A percentile compares a stretch with the other conserved stretches of the same genome.
Evolutionary conservation across 1,140 invertebrate species (phyloP).

Genomic region (Oryzaephilus surinamensis): DNA sequence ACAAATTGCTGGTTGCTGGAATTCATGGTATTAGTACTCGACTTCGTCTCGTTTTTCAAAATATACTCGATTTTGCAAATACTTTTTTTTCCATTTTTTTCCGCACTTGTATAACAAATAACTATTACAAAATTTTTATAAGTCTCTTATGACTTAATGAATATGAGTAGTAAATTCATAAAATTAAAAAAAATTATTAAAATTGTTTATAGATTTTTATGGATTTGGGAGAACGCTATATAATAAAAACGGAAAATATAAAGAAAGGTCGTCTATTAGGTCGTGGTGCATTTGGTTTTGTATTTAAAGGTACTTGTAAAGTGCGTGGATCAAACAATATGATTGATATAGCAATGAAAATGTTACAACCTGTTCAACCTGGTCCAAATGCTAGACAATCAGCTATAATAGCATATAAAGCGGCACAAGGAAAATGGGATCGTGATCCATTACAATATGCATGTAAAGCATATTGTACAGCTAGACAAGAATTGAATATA

Average conservation of each 20-base stretch:
- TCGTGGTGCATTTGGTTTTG: constrained; percentile 94
- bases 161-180: too few relatives aligned
- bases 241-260: constrained; percentile 72
- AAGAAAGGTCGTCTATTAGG: constrained; percentile 74
- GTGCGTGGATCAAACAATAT: constrained; percentile 44
- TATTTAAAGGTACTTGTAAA: constrained; percentile 75
- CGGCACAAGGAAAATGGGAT: constrained; percentile 78
- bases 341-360: constrained; percentile 85
- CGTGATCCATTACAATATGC: constrained; percentile 81
- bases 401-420: constrained; percentile 68
- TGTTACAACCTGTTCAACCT: constrained; percentile 87
- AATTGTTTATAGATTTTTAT: constrained; percentile 57
- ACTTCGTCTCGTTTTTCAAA: too few relatives aligned
- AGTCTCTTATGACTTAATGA: too few relatives aligned
- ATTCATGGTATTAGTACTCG: too few relatives aligned
- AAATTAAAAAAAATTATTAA: too few relatives aligned
- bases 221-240: constrained; percentile 69
- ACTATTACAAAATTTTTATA: too few relatives aligned
- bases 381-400: constrained; percentile 62
- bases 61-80: too few relatives aligned
- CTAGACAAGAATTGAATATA: constrained; percentile 88
- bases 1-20: too few relatives aligned
- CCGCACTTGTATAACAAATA: too few relatives aligned
- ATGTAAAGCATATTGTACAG: constrained; percentile 90
- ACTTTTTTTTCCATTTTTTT: too few relatives aligned